phyloP scores from a whole-genome alignment of 2,797 vertebrate species.

The Naso thynnoides region DNA sequence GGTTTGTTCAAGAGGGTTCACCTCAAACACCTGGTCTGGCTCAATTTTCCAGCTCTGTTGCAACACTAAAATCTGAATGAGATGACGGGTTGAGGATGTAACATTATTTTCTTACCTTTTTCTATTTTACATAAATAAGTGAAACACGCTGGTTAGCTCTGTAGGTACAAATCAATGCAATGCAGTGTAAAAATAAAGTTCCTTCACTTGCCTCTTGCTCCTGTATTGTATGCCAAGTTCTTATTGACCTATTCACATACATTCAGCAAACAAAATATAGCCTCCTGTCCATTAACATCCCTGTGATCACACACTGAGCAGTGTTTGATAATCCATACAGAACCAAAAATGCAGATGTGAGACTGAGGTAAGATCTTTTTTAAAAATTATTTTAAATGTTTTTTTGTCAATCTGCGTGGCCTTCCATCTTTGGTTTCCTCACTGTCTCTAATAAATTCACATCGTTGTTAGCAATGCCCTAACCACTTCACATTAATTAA shows the following conservation, averaged over 20 bases:
- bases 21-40: neutral
- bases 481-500: slow-evolving; percentile 1
- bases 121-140: neutral
- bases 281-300: slow-evolving; percentile 14
- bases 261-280: slow-evolving; percentile 32
- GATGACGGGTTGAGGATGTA: neutral
- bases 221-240: slow-evolving; percentile 6
- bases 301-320: slow-evolving; percentile 13
- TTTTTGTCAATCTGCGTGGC: neutral
- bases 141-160: neutral
- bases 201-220: neutral
- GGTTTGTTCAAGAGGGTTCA: neutral
- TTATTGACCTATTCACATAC: slow-evolving; percentile 28
- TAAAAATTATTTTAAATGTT: neutral
- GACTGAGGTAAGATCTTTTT: neutral
- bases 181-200: neutral
- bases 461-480: neutral
- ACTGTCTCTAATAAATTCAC: neutral
- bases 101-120: neutral
- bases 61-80: neutral
- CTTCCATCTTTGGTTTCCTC: neutral
- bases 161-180: neutral
- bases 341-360: neutral
- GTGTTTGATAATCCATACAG: slow-evolving; percentile 17
- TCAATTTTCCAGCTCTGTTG: neutral